These are phyloP conservation scores for Saimiri boliviensis DNA, from an alignment of 2,113 vertebrate species.

Conservation along the genomic window DNA sequence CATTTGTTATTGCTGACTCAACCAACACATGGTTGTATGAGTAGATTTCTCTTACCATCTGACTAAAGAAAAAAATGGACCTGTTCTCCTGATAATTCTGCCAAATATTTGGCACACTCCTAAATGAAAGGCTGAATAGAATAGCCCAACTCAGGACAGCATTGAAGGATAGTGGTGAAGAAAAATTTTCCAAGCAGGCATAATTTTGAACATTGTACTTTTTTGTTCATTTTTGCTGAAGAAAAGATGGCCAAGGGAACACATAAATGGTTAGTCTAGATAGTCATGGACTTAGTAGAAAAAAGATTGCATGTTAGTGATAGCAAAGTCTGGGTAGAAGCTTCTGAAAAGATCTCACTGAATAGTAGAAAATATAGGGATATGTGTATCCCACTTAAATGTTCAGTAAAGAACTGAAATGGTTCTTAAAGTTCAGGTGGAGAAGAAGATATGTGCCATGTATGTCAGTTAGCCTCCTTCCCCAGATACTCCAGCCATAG, in stretches of 20 bases:
- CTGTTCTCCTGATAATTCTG: not conserved
- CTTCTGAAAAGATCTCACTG: not conserved
- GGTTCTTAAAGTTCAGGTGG: not conserved
- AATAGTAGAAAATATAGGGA: not conserved
- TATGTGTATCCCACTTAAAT: not conserved
- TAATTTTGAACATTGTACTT: not conserved
- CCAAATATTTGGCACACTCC: not conserved
- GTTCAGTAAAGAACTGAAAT: not conserved
- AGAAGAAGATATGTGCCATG: not conserved
- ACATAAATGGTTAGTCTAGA: not conserved
- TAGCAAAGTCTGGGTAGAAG: not conserved
- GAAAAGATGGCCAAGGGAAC: not conserved
- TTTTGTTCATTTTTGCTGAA: not conserved
- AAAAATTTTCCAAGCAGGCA: not conserved
- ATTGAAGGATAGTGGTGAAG: not conserved
- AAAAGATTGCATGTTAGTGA: not conserved
- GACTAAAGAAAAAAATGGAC: not conserved
- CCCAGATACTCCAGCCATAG: not conserved
- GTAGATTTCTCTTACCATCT: not conserved
- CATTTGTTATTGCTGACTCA: not conserved
- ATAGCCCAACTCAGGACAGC: not conserved
- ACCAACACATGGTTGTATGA: not conserved
- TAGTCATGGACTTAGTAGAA: not conserved
- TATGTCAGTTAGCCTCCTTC: not conserved
- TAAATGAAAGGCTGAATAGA: not conserved